Percentiles rank a stretch among this genome's conserved stretches.
phyloP scores from a whole-genome alignment of 2,797 vertebrate species.

The Phrynocephalus vlangalii region DNA sequence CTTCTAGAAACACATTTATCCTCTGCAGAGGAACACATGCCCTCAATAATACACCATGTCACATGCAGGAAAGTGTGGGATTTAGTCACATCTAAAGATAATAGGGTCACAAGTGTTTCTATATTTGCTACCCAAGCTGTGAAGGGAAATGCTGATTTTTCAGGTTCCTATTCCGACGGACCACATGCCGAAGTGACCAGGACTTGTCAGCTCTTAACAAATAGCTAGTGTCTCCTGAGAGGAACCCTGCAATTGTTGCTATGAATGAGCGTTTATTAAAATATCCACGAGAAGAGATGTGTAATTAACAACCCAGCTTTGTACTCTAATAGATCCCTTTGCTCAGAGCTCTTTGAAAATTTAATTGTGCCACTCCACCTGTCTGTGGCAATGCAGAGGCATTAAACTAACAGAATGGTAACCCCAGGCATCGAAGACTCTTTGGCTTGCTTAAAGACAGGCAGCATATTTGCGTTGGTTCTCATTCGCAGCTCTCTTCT shows the following conservation, averaged over 20 bases:
- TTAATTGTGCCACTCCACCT: conserved; percentile 27
- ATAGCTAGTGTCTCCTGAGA: conserved; percentile 7
- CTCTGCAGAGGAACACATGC: conserved; percentile 19
- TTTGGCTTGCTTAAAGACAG: neutral
- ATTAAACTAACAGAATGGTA: conserved; percentile 17
- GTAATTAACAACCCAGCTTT: conserved; percentile 31
- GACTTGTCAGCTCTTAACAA: neutral
- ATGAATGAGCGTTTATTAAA: conserved; percentile 32
- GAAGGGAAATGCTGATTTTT: conserved; percentile 34
- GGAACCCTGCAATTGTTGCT: conserved; percentile 23
- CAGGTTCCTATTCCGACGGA: conserved; percentile 15
- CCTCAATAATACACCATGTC: conserved; percentile 24
- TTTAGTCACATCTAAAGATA: conserved; percentile 42
- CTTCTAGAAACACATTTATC: conserved; percentile 5
- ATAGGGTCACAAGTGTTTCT: conserved; percentile 41
- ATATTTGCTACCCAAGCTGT: neutral
- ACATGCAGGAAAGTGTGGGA: conserved; percentile 50
- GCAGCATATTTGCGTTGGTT: neutral
- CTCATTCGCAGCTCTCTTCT: neutral
- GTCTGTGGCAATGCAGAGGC: neutral
- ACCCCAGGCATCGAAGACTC: conserved; percentile 8
- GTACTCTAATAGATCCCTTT: conserved; percentile 36
- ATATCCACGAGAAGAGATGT: conserved; percentile 29
- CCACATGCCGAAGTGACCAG: conserved; percentile 4
- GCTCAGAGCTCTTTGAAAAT: conserved; percentile 35